Evolutionary conservation across 2,113 vertebrate species (phyloP).

Genomic region (Nesoenas mayeri): DNA sequence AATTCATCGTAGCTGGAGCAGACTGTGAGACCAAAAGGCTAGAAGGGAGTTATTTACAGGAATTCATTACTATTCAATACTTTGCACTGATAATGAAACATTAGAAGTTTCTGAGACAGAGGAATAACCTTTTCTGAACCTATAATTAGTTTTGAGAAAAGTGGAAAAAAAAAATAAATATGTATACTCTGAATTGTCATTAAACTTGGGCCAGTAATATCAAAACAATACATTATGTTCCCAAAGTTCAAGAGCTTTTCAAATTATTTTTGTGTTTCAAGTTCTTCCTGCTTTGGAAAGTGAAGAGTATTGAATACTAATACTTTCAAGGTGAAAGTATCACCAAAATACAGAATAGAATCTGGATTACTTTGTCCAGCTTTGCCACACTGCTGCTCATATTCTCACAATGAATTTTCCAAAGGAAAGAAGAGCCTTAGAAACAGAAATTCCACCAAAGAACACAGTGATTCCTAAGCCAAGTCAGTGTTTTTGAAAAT

Average conservation of each 20-base stretch:
- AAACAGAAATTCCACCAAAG: not conserved
- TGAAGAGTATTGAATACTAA: not conserved
- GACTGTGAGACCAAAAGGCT: not conserved
- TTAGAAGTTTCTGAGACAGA: not conserved
- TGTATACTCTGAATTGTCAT: not conserved
- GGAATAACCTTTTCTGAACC: not conserved
- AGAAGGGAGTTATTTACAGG: not conserved
- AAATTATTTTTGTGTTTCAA: not conserved
- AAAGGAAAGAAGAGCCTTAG: not conserved
- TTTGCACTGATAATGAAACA: not conserved
- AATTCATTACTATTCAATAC: not conserved
- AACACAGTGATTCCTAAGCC: not conserved
- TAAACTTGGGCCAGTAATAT: not conserved
- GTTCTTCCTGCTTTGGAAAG: not conserved
- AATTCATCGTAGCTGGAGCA: not conserved
- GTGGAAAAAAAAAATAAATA: not conserved
- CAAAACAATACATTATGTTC: not conserved
- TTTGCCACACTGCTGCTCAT: not conserved
- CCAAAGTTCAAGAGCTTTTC: not conserved
- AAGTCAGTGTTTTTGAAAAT: not conserved
- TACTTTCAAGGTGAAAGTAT: not conserved
- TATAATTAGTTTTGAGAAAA: not conserved
- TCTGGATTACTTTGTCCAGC: not conserved
- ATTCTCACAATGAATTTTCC: not conserved
- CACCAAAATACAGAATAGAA: not conserved